Percentiles rank a stretch among this genome's conserved stretches.
Conservation (phyloP, 92 coral and sea anemone genomes). For the Phenganax marumi region DNA sequence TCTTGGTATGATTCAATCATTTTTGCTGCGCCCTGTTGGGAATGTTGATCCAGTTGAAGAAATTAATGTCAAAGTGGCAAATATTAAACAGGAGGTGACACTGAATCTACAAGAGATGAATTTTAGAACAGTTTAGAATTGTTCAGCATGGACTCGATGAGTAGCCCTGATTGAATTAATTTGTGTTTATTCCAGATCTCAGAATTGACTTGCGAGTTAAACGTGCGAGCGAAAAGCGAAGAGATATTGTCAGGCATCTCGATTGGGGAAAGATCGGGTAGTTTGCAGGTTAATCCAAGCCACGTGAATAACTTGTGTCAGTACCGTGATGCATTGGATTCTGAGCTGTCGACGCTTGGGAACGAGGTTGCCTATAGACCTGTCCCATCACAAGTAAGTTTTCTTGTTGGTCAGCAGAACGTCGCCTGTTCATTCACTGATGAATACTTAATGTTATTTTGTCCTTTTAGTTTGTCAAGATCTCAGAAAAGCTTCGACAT, state of each 20-base stretch:
- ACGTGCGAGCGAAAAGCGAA: slow-evolving; percentile 74
- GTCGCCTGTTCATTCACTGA: not conserved
- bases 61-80: slow-evolving; percentile 64
- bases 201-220: slow-evolving; percentile 64
- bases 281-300: slow-evolving; percentile 36
- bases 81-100: slow-evolving; percentile 67
- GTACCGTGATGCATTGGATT: slow-evolving; percentile 12
- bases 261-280: slow-evolving; percentile 44
- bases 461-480: slow-evolving; percentile 63
- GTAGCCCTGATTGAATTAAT: not conserved
- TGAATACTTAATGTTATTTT: not conserved
- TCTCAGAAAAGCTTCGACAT: slow-evolving; percentile 60
- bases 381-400: slow-evolving; percentile 70
- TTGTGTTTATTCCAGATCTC: slow-evolving; percentile 49
- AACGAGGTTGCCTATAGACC: slow-evolving; percentile 69
- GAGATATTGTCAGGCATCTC: slow-evolving; percentile 72
- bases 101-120: too few species aligned
- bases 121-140: too few species aligned
- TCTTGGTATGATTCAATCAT: slow-evolving; percentile 71
- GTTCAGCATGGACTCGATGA: not conserved
- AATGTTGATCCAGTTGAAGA: slow-evolving; percentile 90
- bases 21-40: slow-evolving; percentile 78
- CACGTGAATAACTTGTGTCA: slow-evolving; percentile 20
- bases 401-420: not conserved
- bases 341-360: slow-evolving; percentile 9